phyloP scores from a whole-genome alignment of 2,113 vertebrate species.

The Sula dactylatra region DNA sequence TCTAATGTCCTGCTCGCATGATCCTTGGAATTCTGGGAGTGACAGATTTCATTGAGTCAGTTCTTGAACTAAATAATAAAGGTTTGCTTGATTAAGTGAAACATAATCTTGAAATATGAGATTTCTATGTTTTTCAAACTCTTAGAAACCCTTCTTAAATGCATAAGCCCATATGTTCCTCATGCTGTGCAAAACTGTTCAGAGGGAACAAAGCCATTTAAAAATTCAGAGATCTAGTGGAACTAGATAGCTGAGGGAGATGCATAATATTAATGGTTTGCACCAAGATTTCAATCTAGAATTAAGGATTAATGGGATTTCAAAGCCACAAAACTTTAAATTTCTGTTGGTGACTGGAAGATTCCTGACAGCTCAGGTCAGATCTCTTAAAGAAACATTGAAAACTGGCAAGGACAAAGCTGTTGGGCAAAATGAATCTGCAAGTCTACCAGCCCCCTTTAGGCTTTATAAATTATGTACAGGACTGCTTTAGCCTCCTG shows the following conservation, averaged over 20 bases:
- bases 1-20: not conserved
- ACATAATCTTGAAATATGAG: not conserved
- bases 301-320: not conserved
- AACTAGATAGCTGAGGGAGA: not conserved
- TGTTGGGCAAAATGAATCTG: not conserved
- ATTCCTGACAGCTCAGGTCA: not conserved
- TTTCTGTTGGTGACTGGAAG: not conserved
- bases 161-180: not conserved
- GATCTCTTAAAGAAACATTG: not conserved
- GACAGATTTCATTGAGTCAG: not conserved
- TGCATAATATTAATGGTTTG: not conserved
- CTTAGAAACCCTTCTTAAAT: not conserved
- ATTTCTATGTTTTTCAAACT: not conserved
- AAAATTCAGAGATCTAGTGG: not conserved
- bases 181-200: not conserved
- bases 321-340: not conserved
- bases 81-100: constrained; percentile 27
- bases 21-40: not conserved
- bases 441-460: not conserved
- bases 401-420: not conserved
- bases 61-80: not conserved
- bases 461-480: not conserved
- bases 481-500: not conserved
- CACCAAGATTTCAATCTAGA: not conserved
- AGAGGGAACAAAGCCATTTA: not conserved